Evolutionary conservation across 2,888 invertebrate genomes (phyloP).

Genomic region (Heteromyza rotundicornis): DNA sequence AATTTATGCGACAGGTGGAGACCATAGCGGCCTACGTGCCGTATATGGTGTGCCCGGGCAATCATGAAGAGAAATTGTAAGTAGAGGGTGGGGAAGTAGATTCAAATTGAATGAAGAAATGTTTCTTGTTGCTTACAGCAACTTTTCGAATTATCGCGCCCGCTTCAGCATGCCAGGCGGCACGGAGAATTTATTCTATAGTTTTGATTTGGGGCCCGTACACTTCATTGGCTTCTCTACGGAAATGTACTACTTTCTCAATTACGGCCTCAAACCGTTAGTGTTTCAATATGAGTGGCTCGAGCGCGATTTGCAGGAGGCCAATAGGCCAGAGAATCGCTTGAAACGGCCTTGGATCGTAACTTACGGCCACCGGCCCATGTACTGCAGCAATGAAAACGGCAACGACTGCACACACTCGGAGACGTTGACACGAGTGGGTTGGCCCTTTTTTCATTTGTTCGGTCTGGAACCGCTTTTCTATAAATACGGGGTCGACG

Average conservation of each 20-base stretch:
- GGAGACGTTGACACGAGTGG: conserved; percentile 71
- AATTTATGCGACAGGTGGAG: conserved; percentile 93
- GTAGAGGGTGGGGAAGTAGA: conserved; percentile 29
- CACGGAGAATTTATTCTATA: conserved; percentile 77
- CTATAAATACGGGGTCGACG: conserved; percentile 87
- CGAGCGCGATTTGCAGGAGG: conserved; percentile 75
- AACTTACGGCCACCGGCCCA: conserved; percentile 84
- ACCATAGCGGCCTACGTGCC: conserved; percentile 90
- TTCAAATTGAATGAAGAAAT: not conserved
- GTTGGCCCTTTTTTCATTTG: conserved; percentile 71
- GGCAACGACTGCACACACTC: conserved; percentile 77
- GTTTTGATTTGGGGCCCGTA: conserved; percentile 87
- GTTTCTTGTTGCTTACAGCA: conserved; percentile 67
- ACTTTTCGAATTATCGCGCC: conserved; percentile 92
- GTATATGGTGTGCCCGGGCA: conserved; percentile 92
- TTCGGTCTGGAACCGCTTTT: conserved; percentile 85
- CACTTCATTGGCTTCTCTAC: conserved; percentile 93
- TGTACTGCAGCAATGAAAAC: conserved; percentile 89
- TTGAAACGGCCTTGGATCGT: conserved; percentile 80
- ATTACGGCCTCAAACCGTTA: conserved; percentile 84
- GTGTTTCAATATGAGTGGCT: conserved; percentile 89
- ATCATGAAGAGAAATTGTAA: conserved; percentile 86
- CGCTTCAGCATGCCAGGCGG: conserved; percentile 91
- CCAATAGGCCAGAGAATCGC: conserved; percentile 78
- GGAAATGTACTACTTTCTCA: conserved; percentile 91